Evolutionary conservation across 2,113 vertebrate genomes (phyloP), one percentile per base, ranked within the genome.

Genomic region (Ondatra zibethicus): DNA sequence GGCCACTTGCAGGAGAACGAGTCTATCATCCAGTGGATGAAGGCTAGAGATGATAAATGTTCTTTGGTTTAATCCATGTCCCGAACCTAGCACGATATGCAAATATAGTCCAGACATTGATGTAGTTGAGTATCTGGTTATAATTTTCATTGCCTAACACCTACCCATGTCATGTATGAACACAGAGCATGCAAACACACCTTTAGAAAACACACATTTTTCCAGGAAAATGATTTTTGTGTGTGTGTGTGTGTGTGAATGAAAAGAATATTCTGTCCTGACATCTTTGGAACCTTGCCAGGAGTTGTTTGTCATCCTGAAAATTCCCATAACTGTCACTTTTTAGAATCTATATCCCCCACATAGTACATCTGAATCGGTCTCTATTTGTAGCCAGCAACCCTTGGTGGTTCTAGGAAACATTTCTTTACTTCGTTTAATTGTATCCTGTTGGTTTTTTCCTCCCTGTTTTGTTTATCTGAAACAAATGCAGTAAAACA

Each of bases 181-280:
- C 7, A 66, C 31, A 68, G 92, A 65, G 31, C 39, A 61, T 52
- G 14, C 39, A 58, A 72, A 16, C 16, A 70, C 1, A 55, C 13
- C 78, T 91, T 95, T 94, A 94, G 95, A 92, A 94, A 97, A 94
- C 93, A 58, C 70, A 45, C 14, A 45, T 63, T 93, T 97, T 96
- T 90, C 7, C 1, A 89, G 27, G 21, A 94, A 92, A 76, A 70
- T 0, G 16, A 93, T 31, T 86, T 27, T 36, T 36, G 85, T 73
- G 52, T 58, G 5, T 58, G 55, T 47, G 45, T 47, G 45, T 58
- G 58, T 58, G 58, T 21, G 9, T 76, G 42, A 80, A 31, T 89
- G 63, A 88, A 95, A 94, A 8, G 9, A 96, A 93, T 45, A 94
- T 29, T 77, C 23, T 27, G 13, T 29, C 91, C 85, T 76, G 12